These are phyloP conservation scores for Sebastes vulpes DNA, from an alignment of 2,797 vertebrate species.

Conservation along the genomic window DNA sequence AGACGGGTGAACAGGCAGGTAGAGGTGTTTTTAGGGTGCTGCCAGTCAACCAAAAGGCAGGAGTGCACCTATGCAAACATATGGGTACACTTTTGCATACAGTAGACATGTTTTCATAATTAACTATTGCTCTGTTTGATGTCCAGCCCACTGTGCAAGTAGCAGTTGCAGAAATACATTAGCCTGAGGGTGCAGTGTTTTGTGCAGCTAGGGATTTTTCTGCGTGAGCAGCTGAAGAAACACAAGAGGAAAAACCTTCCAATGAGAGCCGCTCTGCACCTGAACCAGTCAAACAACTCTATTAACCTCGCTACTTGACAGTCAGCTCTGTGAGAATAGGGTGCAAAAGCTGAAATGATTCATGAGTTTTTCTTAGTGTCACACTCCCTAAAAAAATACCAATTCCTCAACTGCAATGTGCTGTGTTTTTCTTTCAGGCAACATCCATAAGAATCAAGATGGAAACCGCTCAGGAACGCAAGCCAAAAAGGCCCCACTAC, in stretches of 20 bases:
- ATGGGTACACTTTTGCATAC: slow-evolving; percentile 55
- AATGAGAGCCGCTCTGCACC: slow-evolving; percentile 13
- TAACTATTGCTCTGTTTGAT: slow-evolving; percentile 29
- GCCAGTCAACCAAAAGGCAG: slow-evolving; percentile 27
- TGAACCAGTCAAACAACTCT: slow-evolving; percentile 67
- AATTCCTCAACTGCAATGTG: neutral
- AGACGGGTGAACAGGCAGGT: neutral
- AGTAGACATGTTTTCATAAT: slow-evolving; percentile 44
- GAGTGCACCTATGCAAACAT: slow-evolving; percentile 46
- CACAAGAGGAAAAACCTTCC: slow-evolving; percentile 1
- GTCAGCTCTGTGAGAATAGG: slow-evolving; percentile 10
- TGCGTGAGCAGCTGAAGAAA: slow-evolving; percentile 27
- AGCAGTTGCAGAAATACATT: slow-evolving; percentile 72
- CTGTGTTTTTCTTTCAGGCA: slow-evolving; percentile 46
- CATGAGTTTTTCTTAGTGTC: neutral
- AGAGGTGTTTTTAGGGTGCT: neutral
- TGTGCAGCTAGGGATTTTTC: slow-evolving; percentile 64
- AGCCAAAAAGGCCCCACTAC: slow-evolving; percentile 98
- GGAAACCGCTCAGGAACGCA: slow-evolving; percentile 92
- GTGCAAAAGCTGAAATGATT: slow-evolving; percentile 30
- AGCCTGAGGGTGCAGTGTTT: slow-evolving; percentile 77
- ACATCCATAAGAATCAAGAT: slow-evolving; percentile 70
- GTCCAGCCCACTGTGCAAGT: slow-evolving; percentile 5
- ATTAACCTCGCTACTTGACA: slow-evolving; percentile 9
- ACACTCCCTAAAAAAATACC: neutral